Evolutionary conservation across 1,140 invertebrate genomes (phyloP).

Genomic region (Berghia stephanieae): DNA sequence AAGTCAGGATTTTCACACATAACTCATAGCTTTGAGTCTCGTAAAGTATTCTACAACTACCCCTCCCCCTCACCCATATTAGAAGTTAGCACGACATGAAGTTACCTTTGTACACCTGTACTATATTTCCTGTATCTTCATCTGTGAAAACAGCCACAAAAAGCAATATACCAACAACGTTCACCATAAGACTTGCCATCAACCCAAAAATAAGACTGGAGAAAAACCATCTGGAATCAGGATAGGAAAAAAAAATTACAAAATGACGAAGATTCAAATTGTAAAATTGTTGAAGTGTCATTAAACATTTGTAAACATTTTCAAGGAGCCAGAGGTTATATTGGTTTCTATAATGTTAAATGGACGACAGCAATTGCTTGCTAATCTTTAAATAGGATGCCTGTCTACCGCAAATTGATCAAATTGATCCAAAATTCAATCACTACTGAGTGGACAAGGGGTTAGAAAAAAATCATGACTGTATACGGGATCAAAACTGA

Average conservation of each 20-base stretch:
- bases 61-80: neutral
- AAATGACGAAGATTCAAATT: neutral
- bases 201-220: slow-evolving; percentile 86
- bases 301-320: neutral
- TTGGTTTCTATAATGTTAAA: too few relatives aligned
- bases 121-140: slow-evolving; percentile 45
- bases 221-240: slow-evolving; percentile 76
- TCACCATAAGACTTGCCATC: slow-evolving; percentile 68
- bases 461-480: too few relatives aligned
- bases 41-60: neutral
- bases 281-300: neutral
- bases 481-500: too few relatives aligned
- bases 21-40: neutral
- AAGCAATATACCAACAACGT: slow-evolving; percentile 47
- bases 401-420: too few relatives aligned
- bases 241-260: neutral
- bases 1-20: slow-evolving; percentile 6
- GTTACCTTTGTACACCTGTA: slow-evolving; percentile 59
- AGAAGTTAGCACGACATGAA: neutral
- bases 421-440: too few relatives aligned
- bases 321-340: neutral
- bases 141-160: slow-evolving; percentile 63
- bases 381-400: too few relatives aligned
- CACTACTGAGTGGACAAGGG: too few relatives aligned
- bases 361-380: too few relatives aligned